phyloP scores from a whole-genome alignment of 2,797 vertebrate genomes.

The Pelobates cultripes region DNA sequence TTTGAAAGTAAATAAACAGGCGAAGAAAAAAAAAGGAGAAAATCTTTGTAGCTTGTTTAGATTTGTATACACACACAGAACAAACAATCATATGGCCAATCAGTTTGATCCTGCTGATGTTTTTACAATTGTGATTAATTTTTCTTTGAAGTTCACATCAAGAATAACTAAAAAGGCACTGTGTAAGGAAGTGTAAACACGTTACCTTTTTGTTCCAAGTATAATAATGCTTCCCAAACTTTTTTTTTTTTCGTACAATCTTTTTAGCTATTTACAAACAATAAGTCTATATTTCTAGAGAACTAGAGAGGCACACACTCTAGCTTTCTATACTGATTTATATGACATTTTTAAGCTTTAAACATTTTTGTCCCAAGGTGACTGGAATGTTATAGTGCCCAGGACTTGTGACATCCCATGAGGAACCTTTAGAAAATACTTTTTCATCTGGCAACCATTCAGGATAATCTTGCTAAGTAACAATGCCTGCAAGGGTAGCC shows the following conservation, averaged over 20 bases:
- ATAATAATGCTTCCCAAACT: conserved; percentile 55
- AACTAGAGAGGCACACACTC: background rate
- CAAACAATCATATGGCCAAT: conserved; percentile 57
- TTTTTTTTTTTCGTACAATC: conserved; percentile 49
- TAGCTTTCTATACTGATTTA: too few species aligned
- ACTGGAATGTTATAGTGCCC: background rate
- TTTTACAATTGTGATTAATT: conserved; percentile 52
- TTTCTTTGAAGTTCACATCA: conserved; percentile 36
- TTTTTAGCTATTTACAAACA: conserved; percentile 48
- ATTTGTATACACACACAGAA: conserved; percentile 38
- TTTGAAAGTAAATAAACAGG: background rate
- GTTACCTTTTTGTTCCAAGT: conserved; percentile 55
- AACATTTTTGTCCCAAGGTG: background rate
- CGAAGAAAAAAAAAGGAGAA: too few species aligned
- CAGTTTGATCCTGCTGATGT: conserved; percentile 24
- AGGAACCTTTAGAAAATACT: background rate
- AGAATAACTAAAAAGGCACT: conserved; percentile 37
- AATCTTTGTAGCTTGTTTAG: conserved; percentile 7
- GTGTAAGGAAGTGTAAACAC: conserved; percentile 46
- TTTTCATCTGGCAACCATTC: background rate
- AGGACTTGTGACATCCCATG: conserved; percentile 2
- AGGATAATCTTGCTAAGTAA: background rate
- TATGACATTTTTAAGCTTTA: background rate
- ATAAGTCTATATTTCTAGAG: conserved; percentile 27
- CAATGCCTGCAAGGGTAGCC: background rate